These are phyloP conservation scores for Hirtodrosophila confusa DNA, from an alignment of 2,888 invertebrate genomes.

Conservation along the genomic window DNA sequence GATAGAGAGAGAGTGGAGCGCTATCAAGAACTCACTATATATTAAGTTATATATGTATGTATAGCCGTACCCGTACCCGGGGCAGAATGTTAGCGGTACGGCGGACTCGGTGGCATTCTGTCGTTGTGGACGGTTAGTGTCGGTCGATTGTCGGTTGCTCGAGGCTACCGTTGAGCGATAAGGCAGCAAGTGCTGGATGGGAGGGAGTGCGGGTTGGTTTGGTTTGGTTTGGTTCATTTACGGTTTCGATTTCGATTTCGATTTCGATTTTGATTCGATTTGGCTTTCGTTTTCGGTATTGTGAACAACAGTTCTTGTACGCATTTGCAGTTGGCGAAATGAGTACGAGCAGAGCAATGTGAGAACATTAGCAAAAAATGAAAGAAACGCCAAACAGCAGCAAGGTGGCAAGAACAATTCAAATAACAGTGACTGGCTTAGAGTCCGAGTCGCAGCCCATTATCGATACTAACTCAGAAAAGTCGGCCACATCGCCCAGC, in stretches of 20 bases:
- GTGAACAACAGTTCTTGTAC: conserved; percentile 11
- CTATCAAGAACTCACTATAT: conserved; percentile 41
- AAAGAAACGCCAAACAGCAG: conserved; percentile 63
- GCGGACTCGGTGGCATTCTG: conserved; percentile 28
- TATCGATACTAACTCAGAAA: conserved; percentile 4
- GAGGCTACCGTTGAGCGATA: conserved; percentile 24
- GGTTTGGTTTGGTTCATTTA: neutral
- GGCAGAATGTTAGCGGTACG: conserved; percentile 28
- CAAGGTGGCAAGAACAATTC: conserved; percentile 51
- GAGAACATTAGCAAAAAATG: conserved; percentile 65
- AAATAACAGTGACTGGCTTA: conserved; percentile 1
- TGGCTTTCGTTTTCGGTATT: neutral
- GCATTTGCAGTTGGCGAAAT: conserved; percentile 16
- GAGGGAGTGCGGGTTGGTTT: conserved; percentile 1
- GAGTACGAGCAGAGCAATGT: conserved; percentile 47
- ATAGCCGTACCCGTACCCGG: conserved; percentile 25
- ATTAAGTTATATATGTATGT: conserved; percentile 9
- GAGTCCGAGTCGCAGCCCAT: conserved; percentile 11
- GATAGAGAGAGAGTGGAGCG: conserved; percentile 2
- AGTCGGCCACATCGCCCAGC: conserved; percentile 18
- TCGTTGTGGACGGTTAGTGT: conserved; percentile 36
- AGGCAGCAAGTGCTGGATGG: conserved; percentile 8
- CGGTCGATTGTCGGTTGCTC: conserved; percentile 33
- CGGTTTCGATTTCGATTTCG: conserved; percentile 8
- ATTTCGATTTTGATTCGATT: conserved; percentile 4